These are phyloP conservation scores for Amaurobius ferox DNA, from an alignment of 2,888 invertebrate species.

Conservation along the genomic window DNA sequence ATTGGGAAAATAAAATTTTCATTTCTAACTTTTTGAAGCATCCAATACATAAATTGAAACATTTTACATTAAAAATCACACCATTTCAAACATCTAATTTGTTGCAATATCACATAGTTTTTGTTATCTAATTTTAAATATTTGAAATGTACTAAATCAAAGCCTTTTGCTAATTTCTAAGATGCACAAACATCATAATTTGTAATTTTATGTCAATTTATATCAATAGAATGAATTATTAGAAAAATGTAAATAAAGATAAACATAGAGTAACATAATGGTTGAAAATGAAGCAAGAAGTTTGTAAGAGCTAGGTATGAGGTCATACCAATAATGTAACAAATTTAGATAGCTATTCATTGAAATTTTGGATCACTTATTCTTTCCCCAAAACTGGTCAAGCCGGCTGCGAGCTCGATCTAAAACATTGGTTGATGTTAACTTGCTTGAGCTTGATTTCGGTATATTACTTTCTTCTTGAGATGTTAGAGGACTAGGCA, in stretches of 20 bases:
- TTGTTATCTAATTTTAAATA: no score
- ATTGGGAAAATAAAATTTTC: no score
- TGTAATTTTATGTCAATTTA: neutral
- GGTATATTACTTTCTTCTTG: conserved; percentile 32
- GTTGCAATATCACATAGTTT: no score
- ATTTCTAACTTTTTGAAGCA: no score
- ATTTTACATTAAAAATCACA: no score
- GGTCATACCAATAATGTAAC: conserved; percentile 13
- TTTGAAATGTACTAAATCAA: no score
- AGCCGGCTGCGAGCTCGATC: conserved; percentile 89
- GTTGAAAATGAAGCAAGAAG: conserved; percentile 17
- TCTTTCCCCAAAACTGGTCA: conserved; percentile 89
- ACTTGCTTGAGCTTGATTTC: conserved; percentile 30
- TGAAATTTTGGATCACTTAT: conserved; percentile 73
- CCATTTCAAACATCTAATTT: no score
- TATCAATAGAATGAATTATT: neutral
- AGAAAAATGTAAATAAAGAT: neutral
- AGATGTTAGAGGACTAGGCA: conserved; percentile 42
- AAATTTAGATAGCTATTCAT: conserved; percentile 9
- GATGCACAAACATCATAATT: neutral
- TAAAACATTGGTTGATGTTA: conserved; percentile 84
- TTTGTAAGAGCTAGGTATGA: conserved; percentile 2
- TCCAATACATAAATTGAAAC: no score
- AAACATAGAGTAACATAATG: neutral
- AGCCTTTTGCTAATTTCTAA: neutral